These are phyloP conservation scores for Caenorhabditis sp. DNA, from an alignment of 2,888 invertebrate genomes.

Conservation along the genomic window DNA sequence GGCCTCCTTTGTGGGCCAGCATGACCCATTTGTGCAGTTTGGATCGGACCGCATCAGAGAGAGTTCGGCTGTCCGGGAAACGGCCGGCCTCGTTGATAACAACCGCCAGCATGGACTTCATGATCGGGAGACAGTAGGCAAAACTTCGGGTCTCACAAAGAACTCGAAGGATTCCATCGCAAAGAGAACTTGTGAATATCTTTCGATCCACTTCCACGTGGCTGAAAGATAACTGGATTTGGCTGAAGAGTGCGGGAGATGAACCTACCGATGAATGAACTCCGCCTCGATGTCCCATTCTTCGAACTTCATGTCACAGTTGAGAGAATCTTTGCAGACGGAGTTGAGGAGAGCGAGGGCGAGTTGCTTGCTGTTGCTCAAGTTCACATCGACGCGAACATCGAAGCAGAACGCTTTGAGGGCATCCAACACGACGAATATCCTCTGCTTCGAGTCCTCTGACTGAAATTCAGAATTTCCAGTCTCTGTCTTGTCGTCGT, in stretches of 20 bases:
- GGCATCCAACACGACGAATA: conserved; percentile 33
- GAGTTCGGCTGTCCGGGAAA: conserved; percentile 4
- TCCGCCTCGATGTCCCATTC: conserved; percentile 55
- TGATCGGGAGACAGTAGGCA: conserved; percentile 59
- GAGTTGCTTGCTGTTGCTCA: conserved; percentile 34
- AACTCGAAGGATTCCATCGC: conserved; percentile 54
- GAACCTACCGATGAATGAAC: conserved; percentile 38
- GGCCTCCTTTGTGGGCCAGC: conserved; percentile 23
- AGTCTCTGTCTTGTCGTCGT: neutral
- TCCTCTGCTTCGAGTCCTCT: conserved; percentile 28
- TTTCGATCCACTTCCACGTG: conserved; percentile 38
- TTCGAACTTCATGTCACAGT: conserved; percentile 44
- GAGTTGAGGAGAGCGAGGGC: conserved; percentile 5
- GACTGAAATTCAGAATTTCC: neutral
- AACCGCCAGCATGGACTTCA: conserved; percentile 60
- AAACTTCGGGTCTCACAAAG: conserved; percentile 57
- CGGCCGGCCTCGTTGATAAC: conserved; percentile 51
- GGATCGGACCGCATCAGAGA: neutral
- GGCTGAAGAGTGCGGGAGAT: neutral
- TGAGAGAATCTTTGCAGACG: conserved; percentile 26
- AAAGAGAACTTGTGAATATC: conserved; percentile 12
- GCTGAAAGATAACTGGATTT: conserved; percentile 13
- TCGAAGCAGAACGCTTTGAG: conserved; percentile 31
- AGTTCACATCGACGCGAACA: conserved; percentile 10
- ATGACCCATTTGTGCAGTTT: conserved; percentile 41